A percentile compares a stretch with the other conserved stretches of the same genome.
Conservation (phyloP, 1,140 invertebrate genomes). For the Eumaeus atala region DNA sequence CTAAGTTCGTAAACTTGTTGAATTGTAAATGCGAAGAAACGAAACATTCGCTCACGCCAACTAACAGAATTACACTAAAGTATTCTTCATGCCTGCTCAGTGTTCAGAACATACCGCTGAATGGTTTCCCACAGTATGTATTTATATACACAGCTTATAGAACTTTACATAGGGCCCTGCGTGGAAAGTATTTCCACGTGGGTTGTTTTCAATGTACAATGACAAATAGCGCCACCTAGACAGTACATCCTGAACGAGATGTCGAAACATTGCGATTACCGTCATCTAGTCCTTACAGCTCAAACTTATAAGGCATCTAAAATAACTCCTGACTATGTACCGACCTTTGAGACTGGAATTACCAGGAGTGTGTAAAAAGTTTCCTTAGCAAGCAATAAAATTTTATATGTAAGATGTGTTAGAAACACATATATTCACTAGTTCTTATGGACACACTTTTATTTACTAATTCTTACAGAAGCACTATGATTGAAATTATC, state of each 20-base stretch:
- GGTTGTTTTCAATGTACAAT: slow-evolving; percentile 5
- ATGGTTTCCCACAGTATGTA: slow-evolving; percentile 3
- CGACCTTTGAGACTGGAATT: too few relatives aligned
- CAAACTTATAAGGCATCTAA: too few relatives aligned
- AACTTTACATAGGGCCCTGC: background rate
- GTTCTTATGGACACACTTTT: too few relatives aligned
- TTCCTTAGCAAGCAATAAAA: too few relatives aligned
- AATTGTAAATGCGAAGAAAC: background rate
- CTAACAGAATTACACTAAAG: slow-evolving; percentile 8
- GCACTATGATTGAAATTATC: too few relatives aligned
- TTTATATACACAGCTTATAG: background rate
- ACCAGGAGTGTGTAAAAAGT: too few relatives aligned
- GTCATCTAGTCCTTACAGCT: slow-evolving; percentile 10
- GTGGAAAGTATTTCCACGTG: slow-evolving; percentile 5
- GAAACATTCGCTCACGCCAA: slow-evolving; percentile 10
- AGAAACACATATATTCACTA: too few relatives aligned
- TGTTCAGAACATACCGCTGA: background rate
- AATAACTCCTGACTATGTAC: too few relatives aligned
- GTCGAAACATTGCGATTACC: background rate
- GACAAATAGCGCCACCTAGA: background rate
- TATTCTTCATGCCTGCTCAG: background rate
- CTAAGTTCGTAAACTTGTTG: slow-evolving; percentile 11
- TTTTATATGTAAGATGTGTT: too few relatives aligned
- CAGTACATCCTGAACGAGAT: background rate
- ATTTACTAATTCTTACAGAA: too few relatives aligned